Evolutionary conservation across 2,888 invertebrate genomes (phyloP).

Genomic region (Hermaeophaga mercurialis): DNA sequence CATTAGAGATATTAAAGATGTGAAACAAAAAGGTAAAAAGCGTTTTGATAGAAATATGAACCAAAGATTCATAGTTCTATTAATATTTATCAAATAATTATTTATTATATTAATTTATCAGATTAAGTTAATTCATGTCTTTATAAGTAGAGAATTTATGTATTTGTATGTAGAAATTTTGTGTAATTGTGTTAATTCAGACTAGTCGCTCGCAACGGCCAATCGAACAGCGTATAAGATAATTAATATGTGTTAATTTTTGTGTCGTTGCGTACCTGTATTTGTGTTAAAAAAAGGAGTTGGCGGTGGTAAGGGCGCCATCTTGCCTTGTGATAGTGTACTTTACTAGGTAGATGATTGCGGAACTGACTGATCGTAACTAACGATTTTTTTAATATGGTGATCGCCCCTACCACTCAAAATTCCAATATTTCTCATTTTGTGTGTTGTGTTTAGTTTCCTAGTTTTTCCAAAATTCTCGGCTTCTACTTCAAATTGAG

Average conservation of each 20-base stretch:
- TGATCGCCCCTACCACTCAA: slow-evolving; percentile 43
- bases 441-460: slow-evolving; percentile 56
- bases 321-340: slow-evolving; percentile 47
- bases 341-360: slow-evolving; percentile 37
- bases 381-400: slow-evolving; percentile 38
- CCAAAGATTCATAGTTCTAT: slow-evolving; percentile 48
- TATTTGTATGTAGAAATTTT: slow-evolving; percentile 56
- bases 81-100: slow-evolving; percentile 42
- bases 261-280: slow-evolving; percentile 47
- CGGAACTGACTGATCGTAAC: slow-evolving; percentile 40
- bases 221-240: slow-evolving; percentile 20
- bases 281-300: slow-evolving; percentile 43
- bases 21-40: slow-evolving; percentile 25
- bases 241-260: slow-evolving; percentile 37
- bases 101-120: slow-evolving; percentile 37
- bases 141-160: slow-evolving; percentile 48
- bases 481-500: slow-evolving; percentile 50
- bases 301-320: slow-evolving; percentile 43
- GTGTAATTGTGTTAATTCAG: slow-evolving; percentile 51
- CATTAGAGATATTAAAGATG: slow-evolving; percentile 15
- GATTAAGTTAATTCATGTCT: slow-evolving; percentile 40
- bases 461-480: slow-evolving; percentile 47
- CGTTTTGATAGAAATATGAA: slow-evolving; percentile 43
- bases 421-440: slow-evolving; percentile 43
- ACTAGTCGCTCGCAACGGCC: slow-evolving; percentile 54